Evolutionary conservation across 2,113 vertebrate genomes (phyloP), one percentile per base, ranked within the genome.

Genomic region (Sebastes fasciatus): DNA sequence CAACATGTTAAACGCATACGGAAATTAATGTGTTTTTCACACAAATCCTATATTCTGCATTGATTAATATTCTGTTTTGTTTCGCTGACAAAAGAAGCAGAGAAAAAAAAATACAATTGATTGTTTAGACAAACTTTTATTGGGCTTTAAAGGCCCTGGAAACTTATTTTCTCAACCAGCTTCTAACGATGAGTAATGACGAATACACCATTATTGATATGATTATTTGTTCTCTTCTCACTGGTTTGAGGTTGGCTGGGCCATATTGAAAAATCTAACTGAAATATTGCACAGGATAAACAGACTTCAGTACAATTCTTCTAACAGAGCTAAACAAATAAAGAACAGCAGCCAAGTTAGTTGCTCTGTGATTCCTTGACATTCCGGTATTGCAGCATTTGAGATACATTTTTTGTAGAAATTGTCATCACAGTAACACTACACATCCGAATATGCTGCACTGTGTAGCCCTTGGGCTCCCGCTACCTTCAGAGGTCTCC

Each of bases 241-340:
- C 42, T 23, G 17, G 17, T 51, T 74, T 73, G 21, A 26, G 34
- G 8, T n/a, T 8, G 14, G 13, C 1, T 2, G 8, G 45, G 21
- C 12, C n/a, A 49, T 5, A 23, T 23, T 48, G 14, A 14, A 48
- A 13, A 13, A 55, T 26, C 8, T 4, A 65, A 13, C 51, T 46
- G 4, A 77, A 75, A 55, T 7, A 43, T 4, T 52, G 19, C 12
- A 9, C 6, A 74, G 61, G 13, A 17, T 65, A 4, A 65, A 26
- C 10, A 65, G 34, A 74, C 13, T 34, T 61, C 0, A 60, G 60
- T 4, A 17, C 5, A 6, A 14, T 12, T 19, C 16, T 12, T 19
- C 16, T 14, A 16, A 48, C 63, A 66, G 26, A 55, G 62, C n/a
- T 65, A 55, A 55, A 43, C n/a, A 57, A 46, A 77, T 16, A 65